A percentile compares a stretch with the other conserved stretches of the same genome.
phyloP scores from a whole-genome alignment of 2,113 vertebrate species.

The Hydropotes inermis region DNA sequence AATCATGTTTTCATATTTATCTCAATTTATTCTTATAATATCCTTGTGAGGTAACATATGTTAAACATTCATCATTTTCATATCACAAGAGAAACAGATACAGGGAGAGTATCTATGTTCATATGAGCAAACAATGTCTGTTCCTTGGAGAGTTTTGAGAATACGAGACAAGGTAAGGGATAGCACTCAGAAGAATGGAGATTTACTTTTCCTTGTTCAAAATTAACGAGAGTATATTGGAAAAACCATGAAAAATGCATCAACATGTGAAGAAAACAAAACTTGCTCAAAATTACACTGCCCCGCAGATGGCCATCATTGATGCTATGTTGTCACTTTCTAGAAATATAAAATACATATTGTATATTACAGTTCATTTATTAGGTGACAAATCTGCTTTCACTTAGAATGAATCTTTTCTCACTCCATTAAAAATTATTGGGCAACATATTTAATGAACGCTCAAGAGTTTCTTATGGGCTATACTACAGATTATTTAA shows the following conservation, averaged over 20 bases:
- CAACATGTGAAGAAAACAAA: neutral
- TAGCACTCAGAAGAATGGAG: neutral
- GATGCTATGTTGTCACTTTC: neutral
- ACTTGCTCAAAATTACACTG: neutral
- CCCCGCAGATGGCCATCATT: neutral
- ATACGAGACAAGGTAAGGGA: neutral
- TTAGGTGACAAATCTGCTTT: neutral
- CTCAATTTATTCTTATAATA: conserved; percentile 10
- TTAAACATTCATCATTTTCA: neutral
- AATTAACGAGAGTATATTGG: neutral
- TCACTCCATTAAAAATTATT: neutral
- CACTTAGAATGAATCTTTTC: neutral
- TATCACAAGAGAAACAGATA: neutral
- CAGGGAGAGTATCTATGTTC: neutral
- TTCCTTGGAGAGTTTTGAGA: neutral
- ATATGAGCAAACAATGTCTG: neutral
- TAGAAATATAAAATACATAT: neutral
- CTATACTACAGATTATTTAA: neutral
- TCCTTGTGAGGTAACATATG: neutral
- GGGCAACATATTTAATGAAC: neutral
- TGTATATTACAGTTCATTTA: neutral
- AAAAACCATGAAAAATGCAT: neutral
- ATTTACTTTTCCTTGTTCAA: conserved; percentile 7
- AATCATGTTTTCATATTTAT: conserved; percentile 32
- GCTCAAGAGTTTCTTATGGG: neutral